These are phyloP conservation scores for Carassius auratus DNA, from an alignment of 2,113 vertebrate genomes.

Conservation along the genomic window DNA sequence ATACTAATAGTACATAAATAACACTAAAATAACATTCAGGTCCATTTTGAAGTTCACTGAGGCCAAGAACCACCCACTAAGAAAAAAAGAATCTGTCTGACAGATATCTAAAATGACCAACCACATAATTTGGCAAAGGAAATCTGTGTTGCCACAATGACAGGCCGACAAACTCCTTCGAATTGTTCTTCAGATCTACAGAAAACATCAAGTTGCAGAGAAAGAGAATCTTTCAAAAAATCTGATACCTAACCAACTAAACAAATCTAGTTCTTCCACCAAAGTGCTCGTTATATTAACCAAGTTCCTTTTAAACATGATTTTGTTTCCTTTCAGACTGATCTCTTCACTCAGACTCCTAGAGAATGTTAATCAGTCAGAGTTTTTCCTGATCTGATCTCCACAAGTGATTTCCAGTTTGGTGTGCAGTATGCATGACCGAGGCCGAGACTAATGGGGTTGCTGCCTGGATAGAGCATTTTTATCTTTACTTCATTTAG, in stretches of 20 bases:
- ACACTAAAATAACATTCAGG: neutral
- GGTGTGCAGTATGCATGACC: neutral
- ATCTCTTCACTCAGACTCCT: neutral
- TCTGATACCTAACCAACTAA: too few relatives aligned
- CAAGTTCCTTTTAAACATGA: neutral
- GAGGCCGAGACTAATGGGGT: neutral
- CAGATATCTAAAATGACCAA: neutral
- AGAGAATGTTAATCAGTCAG: neutral
- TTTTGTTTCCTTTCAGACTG: neutral
- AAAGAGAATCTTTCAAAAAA: neutral
- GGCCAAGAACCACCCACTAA: too few relatives aligned
- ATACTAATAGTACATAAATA: neutral
- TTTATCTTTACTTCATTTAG: neutral
- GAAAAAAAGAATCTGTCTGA: neutral
- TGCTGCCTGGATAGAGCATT: neutral
- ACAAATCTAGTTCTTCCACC: neutral
- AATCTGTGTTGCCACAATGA: neutral
- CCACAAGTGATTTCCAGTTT: slow-evolving; percentile 12
- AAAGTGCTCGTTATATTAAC: neutral
- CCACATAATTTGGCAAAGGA: neutral
- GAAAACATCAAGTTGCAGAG: neutral
- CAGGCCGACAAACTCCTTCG: neutral
- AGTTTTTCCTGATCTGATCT: neutral
- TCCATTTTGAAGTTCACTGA: neutral
- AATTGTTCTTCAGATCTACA: neutral